A percentile compares a stretch with the other conserved stretches of the same genome.
Conservation (phyloP, 35 echinoderm and acorn worm species). For the Strongylocentrotus purpuratus region DNA sequence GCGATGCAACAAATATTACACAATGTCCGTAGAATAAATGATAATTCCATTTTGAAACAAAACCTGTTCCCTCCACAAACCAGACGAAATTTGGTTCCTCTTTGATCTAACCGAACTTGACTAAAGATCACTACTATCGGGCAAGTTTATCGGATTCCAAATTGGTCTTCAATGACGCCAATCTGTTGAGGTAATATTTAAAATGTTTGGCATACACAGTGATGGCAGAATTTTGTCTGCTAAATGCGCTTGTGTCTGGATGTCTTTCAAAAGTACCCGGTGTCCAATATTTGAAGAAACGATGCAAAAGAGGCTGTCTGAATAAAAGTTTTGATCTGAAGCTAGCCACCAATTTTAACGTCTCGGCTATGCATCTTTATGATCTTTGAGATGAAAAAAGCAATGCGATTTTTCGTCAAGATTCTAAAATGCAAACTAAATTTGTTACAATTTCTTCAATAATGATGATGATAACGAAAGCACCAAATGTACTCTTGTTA, state of each 20-base stretch:
- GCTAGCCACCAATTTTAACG: not conserved
- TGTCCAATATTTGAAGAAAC: not conserved
- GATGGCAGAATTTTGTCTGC: not conserved
- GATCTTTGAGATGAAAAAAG: not conserved
- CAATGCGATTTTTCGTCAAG: not conserved
- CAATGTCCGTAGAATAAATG: constrained; percentile 13
- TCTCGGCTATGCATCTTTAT: not conserved
- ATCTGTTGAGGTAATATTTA: not conserved
- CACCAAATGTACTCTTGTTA: not conserved
- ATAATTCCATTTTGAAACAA: constrained; percentile 32
- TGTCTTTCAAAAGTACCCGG: not conserved
- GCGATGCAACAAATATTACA: constrained; percentile 19
- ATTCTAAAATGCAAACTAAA: not conserved
- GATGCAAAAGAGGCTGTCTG: not conserved
- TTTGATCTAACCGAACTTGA: not conserved
- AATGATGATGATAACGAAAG: not conserved
- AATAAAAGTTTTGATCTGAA: not conserved
- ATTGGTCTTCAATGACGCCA: not conserved
- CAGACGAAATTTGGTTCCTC: not conserved
- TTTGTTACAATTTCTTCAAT: no score
- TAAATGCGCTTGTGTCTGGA: not conserved
- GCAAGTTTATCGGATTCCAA: no score
- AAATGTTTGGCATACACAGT: not conserved
- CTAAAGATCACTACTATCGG: not conserved
- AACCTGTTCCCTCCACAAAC: not conserved